Evolutionary conservation across 2,113 vertebrate species (phyloP).

Genomic region (Taurulus bubalis): DNA sequence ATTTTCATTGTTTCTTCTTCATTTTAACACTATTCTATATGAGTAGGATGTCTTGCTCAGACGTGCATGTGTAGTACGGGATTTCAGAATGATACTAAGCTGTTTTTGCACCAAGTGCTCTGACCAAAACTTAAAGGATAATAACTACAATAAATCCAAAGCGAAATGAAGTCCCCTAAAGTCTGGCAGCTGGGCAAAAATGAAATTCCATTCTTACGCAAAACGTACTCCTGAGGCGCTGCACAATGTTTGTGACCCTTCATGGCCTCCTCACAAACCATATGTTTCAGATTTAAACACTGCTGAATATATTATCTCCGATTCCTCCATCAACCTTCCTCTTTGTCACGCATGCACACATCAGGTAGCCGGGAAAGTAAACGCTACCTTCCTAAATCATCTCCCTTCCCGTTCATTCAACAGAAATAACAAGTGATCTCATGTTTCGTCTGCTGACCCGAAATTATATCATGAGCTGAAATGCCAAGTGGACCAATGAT

Average conservation of each 20-base stretch:
- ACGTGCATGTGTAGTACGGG: neutral
- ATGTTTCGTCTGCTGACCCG: conserved; percentile 51
- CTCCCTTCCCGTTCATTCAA: conserved; percentile 44
- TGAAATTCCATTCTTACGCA: conserved; percentile 11
- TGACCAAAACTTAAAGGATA: neutral
- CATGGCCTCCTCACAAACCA: conserved; percentile 38
- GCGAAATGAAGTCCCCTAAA: neutral
- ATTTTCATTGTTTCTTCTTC: neutral
- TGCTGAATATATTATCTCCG: conserved; percentile 20
- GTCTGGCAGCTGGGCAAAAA: conserved; percentile 39
- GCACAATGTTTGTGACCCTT: conserved; percentile 36
- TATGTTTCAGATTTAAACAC: conserved; percentile 67
- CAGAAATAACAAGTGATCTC: conserved; percentile 75
- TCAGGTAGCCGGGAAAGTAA: conserved; percentile 53
- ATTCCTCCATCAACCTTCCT: conserved; percentile 40
- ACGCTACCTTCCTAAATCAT: conserved; percentile 56
- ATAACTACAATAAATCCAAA: neutral
- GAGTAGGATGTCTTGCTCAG: neutral
- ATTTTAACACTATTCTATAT: neutral
- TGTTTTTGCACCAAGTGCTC: neutral
- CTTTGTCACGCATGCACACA: conserved; percentile 56
- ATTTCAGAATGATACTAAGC: neutral
- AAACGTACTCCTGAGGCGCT: conserved; percentile 13
- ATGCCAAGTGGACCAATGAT: conserved; percentile 71
- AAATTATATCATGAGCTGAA: conserved; percentile 58